Conservation (phyloP, 2,888 invertebrate species). For the Polymixis flavicincta region DNA sequence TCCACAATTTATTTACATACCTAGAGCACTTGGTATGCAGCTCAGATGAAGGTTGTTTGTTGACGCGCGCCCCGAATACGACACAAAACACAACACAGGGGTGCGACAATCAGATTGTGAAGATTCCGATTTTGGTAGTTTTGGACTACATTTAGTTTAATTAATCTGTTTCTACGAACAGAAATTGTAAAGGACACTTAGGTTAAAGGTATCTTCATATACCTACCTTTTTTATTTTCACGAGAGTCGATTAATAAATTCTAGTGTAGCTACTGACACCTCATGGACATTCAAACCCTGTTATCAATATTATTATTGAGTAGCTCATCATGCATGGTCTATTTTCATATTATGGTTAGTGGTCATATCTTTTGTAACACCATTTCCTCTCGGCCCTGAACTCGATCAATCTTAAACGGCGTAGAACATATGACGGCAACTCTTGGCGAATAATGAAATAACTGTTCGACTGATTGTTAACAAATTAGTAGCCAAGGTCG, state of each 20-base stretch:
- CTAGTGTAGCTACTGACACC: not conserved
- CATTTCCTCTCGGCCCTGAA: not conserved
- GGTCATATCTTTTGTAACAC: not conserved
- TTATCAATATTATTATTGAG: not conserved
- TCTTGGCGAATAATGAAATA: not conserved
- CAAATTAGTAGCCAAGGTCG: not conserved
- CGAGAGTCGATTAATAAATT: not conserved
- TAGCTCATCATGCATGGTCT: not conserved
- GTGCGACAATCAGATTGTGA: constrained; percentile 14
- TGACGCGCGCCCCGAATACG: constrained; percentile 84
- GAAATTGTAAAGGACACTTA: not conserved
- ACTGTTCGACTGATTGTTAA: not conserved
- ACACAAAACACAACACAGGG: constrained; percentile 34
- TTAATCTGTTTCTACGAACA: not conserved
- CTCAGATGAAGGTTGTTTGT: constrained; percentile 84
- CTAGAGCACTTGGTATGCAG: constrained; percentile 72
- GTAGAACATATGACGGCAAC: not conserved
- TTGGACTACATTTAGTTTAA: not conserved
- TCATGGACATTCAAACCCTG: not conserved
- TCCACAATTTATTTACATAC: constrained; percentile 66
- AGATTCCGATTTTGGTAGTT: not conserved
- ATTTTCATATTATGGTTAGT: not conserved
- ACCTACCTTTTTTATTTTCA: no score
- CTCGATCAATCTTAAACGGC: not conserved
- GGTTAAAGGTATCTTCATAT: not conserved